Percentiles rank a stretch among this genome's conserved stretches.
phyloP scores from a whole-genome alignment of 2,113 vertebrate species.

The Podarcis cretensis region DNA sequence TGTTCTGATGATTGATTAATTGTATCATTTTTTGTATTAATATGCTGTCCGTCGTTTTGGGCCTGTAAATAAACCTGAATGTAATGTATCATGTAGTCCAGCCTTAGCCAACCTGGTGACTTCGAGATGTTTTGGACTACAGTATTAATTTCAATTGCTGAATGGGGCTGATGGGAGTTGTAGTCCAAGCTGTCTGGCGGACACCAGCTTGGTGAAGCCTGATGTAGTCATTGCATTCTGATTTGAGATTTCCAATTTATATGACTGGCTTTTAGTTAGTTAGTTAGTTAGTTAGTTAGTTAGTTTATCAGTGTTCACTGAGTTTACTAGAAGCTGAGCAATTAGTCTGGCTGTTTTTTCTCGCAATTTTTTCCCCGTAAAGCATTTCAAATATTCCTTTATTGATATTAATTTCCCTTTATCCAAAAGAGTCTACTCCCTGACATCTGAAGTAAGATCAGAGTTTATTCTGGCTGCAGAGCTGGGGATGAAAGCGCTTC shows the following conservation, averaged over 20 bases:
- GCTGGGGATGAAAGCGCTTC: background rate
- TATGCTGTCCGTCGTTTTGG: too few species aligned
- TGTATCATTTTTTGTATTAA: too few species aligned
- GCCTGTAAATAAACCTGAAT: too few species aligned
- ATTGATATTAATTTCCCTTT: background rate
- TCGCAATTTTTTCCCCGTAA: background rate
- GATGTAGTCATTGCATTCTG: background rate
- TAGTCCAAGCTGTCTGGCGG: background rate
- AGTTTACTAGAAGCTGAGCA: background rate
- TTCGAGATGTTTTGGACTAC: background rate
- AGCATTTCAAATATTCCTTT: background rate
- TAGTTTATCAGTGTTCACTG: background rate
- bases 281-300: too few species aligned
- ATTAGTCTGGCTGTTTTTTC: background rate
- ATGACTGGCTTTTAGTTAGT: background rate
- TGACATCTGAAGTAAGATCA: background rate
- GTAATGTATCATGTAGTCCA: background rate
- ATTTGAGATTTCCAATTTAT: background rate
- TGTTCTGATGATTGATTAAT: too few species aligned
- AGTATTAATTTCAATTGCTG: background rate
- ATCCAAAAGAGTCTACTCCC: background rate
- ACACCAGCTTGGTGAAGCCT: background rate
- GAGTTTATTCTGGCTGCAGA: slow-evolving; percentile 26
- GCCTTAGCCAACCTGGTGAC: background rate
- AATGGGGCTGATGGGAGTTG: too few species aligned